Base-by-base conservation (phyloP, 2,888 invertebrate species). In the Chalcis sispes region DNA sequence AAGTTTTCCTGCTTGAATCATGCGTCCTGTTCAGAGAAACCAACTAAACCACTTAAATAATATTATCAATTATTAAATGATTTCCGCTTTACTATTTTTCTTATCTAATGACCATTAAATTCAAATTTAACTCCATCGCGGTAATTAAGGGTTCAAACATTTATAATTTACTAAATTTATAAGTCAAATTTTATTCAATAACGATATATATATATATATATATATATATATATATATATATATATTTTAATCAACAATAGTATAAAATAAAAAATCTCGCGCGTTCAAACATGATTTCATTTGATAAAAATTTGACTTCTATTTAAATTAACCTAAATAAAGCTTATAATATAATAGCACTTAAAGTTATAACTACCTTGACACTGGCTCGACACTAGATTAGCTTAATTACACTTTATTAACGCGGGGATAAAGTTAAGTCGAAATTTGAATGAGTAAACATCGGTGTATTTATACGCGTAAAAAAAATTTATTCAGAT, bases 1-100 rank as follows among this genome's bases (percentile, higher is more conserved):
- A 15, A 50, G 42, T 71, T 62, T 71, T 62, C 52, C 71, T 52
- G 52, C 42, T 62, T 71, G 52, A 71, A 61, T 71, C 61, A 42
- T 40, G 3, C 71, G 25, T 71, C 61, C 52, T 61, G 40, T 52
- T 27, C 61, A n/a, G 8, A 10, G 59, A 70, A 70, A 59, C 48
- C 46, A 36, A 32, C 32, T 36, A 25, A 32, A 59, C 48, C 46
- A 36, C 48, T 48, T 36, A 25, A 32, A 25, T 23, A n/a, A 59
- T 13, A 23, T 23, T 23, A 29, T 59, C 32, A 23, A 25, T 36
- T 25, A 59, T 59, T 61, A 50, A 48, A 59, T 50, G 36, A 59
- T 70, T 70, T 70, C 70, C 70, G 70, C 48, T 59, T 18, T 46
- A 36, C n/a, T 70, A 70, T 25, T 66, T 42, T 42, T 32, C 50